These are phyloP conservation scores for Phortica okadai DNA, from an alignment of 2,888 invertebrate genomes.

Conservation along the genomic window DNA sequence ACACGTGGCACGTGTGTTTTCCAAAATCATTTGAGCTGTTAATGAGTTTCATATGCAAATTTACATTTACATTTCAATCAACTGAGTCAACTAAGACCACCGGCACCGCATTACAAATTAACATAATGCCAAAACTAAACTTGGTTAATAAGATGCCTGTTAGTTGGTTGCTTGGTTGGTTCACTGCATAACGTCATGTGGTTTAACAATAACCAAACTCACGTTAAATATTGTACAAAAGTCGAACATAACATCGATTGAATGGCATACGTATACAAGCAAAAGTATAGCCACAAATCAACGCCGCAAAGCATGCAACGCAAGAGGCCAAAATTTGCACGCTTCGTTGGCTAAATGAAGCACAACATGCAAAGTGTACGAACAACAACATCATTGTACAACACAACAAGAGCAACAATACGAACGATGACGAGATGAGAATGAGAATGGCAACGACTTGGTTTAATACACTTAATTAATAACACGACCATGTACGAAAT, in stretches of 20 bases:
- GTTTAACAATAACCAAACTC: no score
- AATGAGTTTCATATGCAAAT: constrained; percentile 40
- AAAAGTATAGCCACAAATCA: neutral
- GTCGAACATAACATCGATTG: neutral
- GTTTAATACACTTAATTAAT: constrained; percentile 44
- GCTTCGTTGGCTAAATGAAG: neutral
- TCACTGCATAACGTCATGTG: neutral
- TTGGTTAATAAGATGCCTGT: neutral
- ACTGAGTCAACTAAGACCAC: neutral
- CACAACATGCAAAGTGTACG: neutral
- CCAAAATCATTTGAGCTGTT: neutral
- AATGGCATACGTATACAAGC: neutral
- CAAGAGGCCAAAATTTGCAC: neutral
- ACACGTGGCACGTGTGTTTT: neutral
- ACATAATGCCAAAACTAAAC: constrained; percentile 4
- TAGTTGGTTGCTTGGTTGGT: neutral
- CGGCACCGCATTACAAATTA: neutral
- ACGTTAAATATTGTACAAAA: constrained; percentile 4
- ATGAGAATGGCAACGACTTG: neutral
- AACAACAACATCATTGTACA: neutral
- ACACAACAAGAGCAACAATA: neutral
- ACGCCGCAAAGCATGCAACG: constrained; percentile 4
- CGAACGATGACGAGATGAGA: neutral
- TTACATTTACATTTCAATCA: constrained; percentile 20
- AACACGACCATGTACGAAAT: constrained; percentile 53